These are phyloP conservation scores for Asobara japonica DNA, from an alignment of 1,140 invertebrate species.

Conservation along the genomic window DNA sequence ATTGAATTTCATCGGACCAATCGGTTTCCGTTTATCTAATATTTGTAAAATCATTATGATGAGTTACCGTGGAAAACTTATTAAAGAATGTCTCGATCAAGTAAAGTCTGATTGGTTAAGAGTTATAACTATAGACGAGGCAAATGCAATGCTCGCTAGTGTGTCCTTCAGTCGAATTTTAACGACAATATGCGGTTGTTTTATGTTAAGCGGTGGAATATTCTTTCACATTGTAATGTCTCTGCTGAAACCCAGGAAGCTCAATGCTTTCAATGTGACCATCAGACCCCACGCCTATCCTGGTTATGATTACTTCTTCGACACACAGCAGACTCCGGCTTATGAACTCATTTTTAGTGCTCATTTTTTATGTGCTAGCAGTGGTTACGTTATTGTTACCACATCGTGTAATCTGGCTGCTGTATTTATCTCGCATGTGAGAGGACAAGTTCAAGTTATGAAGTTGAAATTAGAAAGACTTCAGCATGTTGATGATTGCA, in stretches of 20 bases:
- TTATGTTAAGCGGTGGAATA: conserved; percentile 20
- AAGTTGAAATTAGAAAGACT: conserved; percentile 23
- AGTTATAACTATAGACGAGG: neutral
- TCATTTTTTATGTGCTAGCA: conserved; percentile 39
- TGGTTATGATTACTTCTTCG: conserved; percentile 39
- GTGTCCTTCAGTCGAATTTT: neutral
- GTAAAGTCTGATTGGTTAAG: conserved; percentile 19
- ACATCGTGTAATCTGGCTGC: conserved; percentile 41
- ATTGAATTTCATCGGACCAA: conserved; percentile 17
- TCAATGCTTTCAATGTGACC: conserved; percentile 31
- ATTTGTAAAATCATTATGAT: conserved; percentile 36
- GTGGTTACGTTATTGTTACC: conserved; percentile 38
- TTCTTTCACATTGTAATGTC: conserved; percentile 19
- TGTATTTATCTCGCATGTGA: conserved; percentile 43
- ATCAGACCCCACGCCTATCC: conserved; percentile 43
- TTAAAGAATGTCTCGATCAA: conserved; percentile 27
- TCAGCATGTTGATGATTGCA: conserved; percentile 23
- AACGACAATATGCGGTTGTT: conserved; percentile 17
- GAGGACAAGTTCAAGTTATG: conserved; percentile 44
- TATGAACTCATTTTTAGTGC: conserved; percentile 42
- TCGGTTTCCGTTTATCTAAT: conserved; percentile 17
- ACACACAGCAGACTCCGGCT: conserved; percentile 32
- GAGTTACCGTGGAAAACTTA: conserved; percentile 9
- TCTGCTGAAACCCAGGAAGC: neutral
- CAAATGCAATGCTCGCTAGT: conserved; percentile 23